A percentile compares a stretch with the other conserved stretches of the same genome.
Conservation (phyloP, 92 coral and sea anemone genomes). For the Umimayanthus chanpuru region DNA sequence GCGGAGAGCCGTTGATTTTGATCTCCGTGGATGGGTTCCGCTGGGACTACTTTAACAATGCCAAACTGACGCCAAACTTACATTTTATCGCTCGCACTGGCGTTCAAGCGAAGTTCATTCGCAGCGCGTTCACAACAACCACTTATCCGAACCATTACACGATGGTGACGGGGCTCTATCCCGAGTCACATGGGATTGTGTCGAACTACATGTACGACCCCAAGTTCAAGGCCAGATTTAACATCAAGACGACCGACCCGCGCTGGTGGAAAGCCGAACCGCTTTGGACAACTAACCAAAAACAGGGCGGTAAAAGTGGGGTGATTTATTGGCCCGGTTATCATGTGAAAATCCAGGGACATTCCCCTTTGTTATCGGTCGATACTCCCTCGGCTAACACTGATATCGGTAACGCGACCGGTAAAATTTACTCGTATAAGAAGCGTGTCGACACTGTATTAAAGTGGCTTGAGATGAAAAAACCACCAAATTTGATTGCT, state of each 20-base stretch:
- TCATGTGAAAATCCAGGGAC: slow-evolving; percentile 67
- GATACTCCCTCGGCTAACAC: slow-evolving; percentile 60
- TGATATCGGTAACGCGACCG: slow-evolving; percentile 66
- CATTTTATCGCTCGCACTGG: slow-evolving; percentile 77
- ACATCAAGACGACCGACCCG: slow-evolving; percentile 70
- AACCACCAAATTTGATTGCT: slow-evolving; percentile 88
- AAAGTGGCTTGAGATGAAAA: slow-evolving; percentile 66
- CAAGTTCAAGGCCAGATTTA: slow-evolving; percentile 54
- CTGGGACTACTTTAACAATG: slow-evolving; percentile 85
- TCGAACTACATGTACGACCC: slow-evolving; percentile 93
- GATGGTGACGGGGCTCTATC: slow-evolving; percentile 89
- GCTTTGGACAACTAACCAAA: slow-evolving; percentile 87
- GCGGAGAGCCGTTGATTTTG: slow-evolving; percentile 67
- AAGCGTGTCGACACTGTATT: slow-evolving; percentile 67
- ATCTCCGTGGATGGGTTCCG: slow-evolving; percentile 91
- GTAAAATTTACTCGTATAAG: slow-evolving; percentile 66
- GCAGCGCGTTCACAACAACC: slow-evolving; percentile 81
- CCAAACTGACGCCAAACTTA: slow-evolving; percentile 73
- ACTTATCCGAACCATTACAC: slow-evolving; percentile 86
- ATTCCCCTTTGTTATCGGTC: slow-evolving; percentile 59
- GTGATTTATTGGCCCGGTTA: slow-evolving; percentile 92
- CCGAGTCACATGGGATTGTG: slow-evolving; percentile 89
- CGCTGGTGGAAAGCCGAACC: slow-evolving; percentile 94
- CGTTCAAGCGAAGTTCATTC: slow-evolving; percentile 71
- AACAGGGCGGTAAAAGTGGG: slow-evolving; percentile 79